Base-by-base conservation (phyloP, 2,797 vertebrate species). In the Eurystomus glaucurus region DNA sequence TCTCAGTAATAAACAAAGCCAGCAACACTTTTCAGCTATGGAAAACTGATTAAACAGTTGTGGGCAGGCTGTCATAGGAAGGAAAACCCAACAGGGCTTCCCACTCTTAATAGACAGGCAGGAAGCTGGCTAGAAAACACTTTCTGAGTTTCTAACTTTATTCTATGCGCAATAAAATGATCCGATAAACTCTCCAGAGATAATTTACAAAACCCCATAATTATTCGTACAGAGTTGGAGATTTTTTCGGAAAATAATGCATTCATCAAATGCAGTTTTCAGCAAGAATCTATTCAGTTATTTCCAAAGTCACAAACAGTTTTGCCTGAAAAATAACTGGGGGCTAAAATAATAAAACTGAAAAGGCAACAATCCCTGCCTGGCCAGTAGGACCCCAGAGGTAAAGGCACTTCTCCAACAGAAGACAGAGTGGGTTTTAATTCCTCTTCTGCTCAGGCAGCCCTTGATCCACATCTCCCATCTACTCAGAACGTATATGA, bases 81-180 rank as follows among this genome's bases (percentile, higher is more conserved):
- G 97, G 85, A 98, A 98, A 97, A 96, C 96, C 97, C 98, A 97
- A 97, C 85, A 97, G 96, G 98, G 97, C 96, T 97, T 97, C 98
- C 98, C 98, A 96, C 98, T 98, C 96, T 98, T 98, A 99, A 98
- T 52, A 96, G 98, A 98, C 98, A 98, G 98, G 98, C 99, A 98
- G 98, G 98, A 96, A 98, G 95, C 97, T 98, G 99, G 98, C 98
- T 98, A 98, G 98, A 98, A 98, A 99, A 98, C 95, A 96, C 97
- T 98, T 98, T 99, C 98, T 98, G 97, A 95, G 96, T 71, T 82
- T 91, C 93, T 96, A 83, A 84, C 72, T 91, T 60, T 28, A 51
- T 28, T 45, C 65, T 39, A 3, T 3, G 37, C 2, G 3, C 41
- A 77, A 75, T 52, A 83, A 91, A 90, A 50, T 33, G 1, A 80